These are phyloP conservation scores for Aphaenogaster floridana DNA, from an alignment of 1,140 invertebrate species.

Conservation along the genomic window DNA sequence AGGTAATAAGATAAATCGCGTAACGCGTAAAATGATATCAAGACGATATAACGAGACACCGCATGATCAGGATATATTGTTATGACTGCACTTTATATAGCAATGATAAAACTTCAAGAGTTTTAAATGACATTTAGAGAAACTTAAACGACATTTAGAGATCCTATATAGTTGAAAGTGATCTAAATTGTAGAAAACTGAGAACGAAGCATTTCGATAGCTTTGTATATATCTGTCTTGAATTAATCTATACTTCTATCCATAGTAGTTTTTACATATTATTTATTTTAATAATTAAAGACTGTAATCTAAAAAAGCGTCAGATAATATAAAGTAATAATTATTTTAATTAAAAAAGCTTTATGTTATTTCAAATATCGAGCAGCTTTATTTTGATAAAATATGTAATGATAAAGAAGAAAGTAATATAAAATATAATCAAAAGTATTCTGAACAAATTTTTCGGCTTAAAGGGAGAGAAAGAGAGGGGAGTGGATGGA, in stretches of 20 bases:
- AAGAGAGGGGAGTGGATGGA: not conserved
- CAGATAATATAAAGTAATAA: not conserved
- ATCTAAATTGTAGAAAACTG: not conserved
- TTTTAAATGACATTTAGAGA: not conserved
- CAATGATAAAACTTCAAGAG: not conserved
- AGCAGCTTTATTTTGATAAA: not conserved
- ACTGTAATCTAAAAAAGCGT: not conserved
- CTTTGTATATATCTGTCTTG: not conserved
- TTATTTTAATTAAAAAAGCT: not conserved
- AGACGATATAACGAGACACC: not conserved
- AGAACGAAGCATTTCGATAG: not conserved
- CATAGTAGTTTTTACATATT: not conserved
- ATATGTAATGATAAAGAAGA: not conserved
- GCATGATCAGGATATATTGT: not conserved
- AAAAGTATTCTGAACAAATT: not conserved
- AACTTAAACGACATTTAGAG: not conserved
- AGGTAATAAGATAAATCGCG: slow-evolving; percentile 42
- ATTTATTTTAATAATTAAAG: not conserved
- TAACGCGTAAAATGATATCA: slow-evolving; percentile 35
- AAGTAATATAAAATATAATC: not conserved
- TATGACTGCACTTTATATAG: not conserved
- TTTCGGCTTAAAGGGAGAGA: not conserved
- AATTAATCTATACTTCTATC: not conserved
- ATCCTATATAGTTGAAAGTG: not conserved
- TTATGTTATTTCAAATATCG: not conserved